These are phyloP conservation scores for Pristis pectinata DNA, from an alignment of 2,797 vertebrate species.

Conservation along the genomic window DNA sequence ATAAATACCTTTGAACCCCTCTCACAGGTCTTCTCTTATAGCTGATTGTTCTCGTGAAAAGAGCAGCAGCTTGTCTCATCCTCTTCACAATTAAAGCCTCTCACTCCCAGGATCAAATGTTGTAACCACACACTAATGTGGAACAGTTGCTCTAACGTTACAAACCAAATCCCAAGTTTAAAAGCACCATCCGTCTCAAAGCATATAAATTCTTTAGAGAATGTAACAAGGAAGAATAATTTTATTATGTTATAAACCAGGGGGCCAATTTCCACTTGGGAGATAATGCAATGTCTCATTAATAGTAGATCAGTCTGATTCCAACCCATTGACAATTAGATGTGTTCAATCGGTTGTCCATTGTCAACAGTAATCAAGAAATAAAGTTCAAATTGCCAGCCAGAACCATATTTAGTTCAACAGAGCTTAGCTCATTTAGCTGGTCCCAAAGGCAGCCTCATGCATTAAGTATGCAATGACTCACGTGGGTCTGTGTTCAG, in stretches of 20 bases:
- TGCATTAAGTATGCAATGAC: slow-evolving; percentile 9
- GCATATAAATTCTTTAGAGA: not conserved
- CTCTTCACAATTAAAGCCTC: not conserved
- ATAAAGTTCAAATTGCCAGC: not conserved
- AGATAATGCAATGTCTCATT: not conserved
- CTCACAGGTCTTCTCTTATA: not conserved
- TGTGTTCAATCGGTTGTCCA: too few relatives aligned
- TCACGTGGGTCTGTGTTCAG: not conserved
- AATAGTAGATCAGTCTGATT: not conserved
- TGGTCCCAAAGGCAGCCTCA: not conserved
- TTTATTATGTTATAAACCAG: not conserved
- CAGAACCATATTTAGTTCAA: slow-evolving; percentile 31
- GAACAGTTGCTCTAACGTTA: not conserved
- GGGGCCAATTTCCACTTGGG: not conserved
- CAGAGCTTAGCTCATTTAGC: not conserved
- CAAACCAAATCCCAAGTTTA: not conserved
- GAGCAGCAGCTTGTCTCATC: not conserved
- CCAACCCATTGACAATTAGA: not conserved
- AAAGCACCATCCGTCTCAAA: not conserved
- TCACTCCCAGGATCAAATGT: not conserved
- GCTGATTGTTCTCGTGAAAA: not conserved
- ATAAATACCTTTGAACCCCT: not conserved
- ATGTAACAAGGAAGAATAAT: not conserved
- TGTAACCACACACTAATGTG: not conserved
- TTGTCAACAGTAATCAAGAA: not conserved